Evolutionary conservation across 2,113 vertebrate genomes (phyloP), one percentile per base, ranked within the genome.

Genomic region (mouse (Mus musculus)): DNA sequence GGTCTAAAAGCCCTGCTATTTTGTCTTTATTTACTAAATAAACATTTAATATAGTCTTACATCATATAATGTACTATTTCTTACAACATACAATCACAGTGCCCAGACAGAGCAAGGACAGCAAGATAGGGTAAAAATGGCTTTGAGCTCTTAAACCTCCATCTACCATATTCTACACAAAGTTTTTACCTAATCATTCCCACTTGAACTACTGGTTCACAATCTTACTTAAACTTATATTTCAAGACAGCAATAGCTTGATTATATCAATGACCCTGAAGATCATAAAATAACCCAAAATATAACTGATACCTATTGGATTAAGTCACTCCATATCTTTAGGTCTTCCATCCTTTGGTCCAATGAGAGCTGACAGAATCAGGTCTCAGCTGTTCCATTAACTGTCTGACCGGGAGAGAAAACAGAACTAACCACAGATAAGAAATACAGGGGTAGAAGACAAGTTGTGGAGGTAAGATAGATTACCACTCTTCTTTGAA

Each of bases 261-360:
- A 82, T 92, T 11, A 67, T 54, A 71, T 61, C 63, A 72, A n/a
- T 76, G n/a, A 13, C 39, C 90, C 54, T 77, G 28, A 93, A 95
- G 95, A 88, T 17, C 28, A 94, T 36, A 94, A 63, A 78, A 46
- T 72, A 88, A 88, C 59, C 87, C 33, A 95, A 95, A 94, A 91
- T 72, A 63, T 61, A 92, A 91, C 1, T 85, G 14, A 42, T 49
- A n/a, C 30, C 17, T 36, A 91, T 0, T 69, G 28, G 19, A 42
- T 72, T 89, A 93, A 96, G 86, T 92, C 77, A 94, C 71, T 20
- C 78, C 22, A n/a, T 93, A 86, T 88, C 84, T 61, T 75, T n/a
- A 88, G 22, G 11, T 63, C 80, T 90, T 80, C 33, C 88, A 54
- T n/a, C 69, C 22, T 28, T 9, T 13, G 69, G 46, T n/a, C 78